These are phyloP conservation scores for Sebastes variabilis DNA, from an alignment of 2,797 vertebrate species.

Conservation along the genomic window DNA sequence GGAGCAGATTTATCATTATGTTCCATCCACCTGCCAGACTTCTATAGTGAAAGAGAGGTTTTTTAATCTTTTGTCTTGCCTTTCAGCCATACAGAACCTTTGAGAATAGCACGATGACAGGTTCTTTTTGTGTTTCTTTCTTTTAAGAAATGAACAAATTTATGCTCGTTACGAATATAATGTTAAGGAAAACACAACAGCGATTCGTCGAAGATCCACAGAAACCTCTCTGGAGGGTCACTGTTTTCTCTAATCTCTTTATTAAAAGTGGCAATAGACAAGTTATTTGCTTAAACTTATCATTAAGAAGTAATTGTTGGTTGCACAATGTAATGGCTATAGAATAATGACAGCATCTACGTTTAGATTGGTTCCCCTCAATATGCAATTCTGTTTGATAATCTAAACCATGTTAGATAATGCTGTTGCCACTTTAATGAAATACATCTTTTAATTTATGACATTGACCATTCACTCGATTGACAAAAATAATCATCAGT, in stretches of 20 bases:
- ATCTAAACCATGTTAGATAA: background rate
- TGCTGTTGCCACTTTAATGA: background rate
- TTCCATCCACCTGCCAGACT: conserved; percentile 12
- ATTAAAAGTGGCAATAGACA: background rate
- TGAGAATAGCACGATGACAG: background rate
- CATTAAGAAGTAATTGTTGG: background rate
- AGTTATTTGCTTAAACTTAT: background rate
- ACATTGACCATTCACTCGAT: background rate
- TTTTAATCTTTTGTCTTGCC: background rate
- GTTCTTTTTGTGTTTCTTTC: too few species aligned
- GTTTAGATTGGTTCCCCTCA: too few species aligned
- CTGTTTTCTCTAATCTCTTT: background rate
- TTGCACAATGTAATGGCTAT: background rate
- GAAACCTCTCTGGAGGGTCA: background rate
- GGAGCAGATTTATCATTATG: background rate
- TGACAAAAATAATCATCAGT: background rate
- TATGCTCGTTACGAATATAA: background rate
- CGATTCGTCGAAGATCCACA: background rate
- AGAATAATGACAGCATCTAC: too few species aligned
- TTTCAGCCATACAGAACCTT: background rate
- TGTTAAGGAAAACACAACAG: background rate
- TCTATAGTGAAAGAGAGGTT: background rate
- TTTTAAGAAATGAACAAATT: background rate
- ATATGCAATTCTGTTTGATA: background rate
- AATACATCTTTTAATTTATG: background rate